Base-by-base conservation (phyloP, 2,888 invertebrate genomes). In the Fissipunctia ypsillon region DNA sequence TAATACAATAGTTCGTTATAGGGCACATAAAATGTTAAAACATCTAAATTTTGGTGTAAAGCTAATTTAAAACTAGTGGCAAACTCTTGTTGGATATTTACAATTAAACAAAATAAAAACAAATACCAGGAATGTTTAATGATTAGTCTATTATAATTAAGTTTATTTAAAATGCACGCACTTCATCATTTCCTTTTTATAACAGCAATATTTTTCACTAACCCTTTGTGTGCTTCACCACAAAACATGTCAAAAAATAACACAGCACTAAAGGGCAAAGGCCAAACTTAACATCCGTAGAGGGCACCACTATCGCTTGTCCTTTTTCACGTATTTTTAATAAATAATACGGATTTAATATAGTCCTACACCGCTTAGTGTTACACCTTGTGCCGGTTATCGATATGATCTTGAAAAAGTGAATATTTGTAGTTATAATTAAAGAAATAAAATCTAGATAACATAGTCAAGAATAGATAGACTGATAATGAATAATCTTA, bases 11-110 rank as follows among this genome's bases (percentile, higher is more conserved):
- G 85, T 78, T 87, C 85, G 87, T 86, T 87, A 89, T 90, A 91
- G 91, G 92, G 91, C 91, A 93, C 91, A 87, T 83, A 73, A 73
- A 73, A 84, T 80, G 86, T 87, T 91, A 91, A 90, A 90, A 89
- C 84, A 89, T 90, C 94, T 93, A 94, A 88, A 94, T 94, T 96
- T 96, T 96, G 96, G 96, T 95, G 94, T 95, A 95, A 94, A 95
- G 96, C 96, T 96, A 95, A 91, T 84, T 61, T 88, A 91, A 89
- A 92, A 87, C 95, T 95, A 95, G 93, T 95, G 95, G 95, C 95
- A 95, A 94, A 91, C 92, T 90, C 84, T 81, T 87, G 85, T 69
- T 71, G 71, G 86, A 90, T 80, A 81, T 84, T 85, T 86, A 89
- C 87, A 84, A 83, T 81, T 79, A 86, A 83, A 83, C 74, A 81